phyloP scores from a whole-genome alignment of 2,797 vertebrate species.

The Pipistrellus nathusii region DNA sequence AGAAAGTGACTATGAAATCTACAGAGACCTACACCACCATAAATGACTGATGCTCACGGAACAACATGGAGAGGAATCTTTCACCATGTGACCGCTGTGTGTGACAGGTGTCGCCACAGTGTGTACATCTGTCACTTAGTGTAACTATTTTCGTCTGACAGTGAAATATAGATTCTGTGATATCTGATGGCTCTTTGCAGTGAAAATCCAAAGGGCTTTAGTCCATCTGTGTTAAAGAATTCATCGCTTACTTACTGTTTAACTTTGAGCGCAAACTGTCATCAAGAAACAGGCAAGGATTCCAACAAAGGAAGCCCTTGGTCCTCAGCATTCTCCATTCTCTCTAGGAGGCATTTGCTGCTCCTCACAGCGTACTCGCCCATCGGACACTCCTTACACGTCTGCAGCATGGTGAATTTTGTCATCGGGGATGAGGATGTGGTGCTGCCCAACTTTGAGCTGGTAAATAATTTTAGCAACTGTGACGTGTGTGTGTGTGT shows the following conservation, averaged over 20 bases:
- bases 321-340: neutral
- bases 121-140: neutral
- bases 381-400: slow-evolving; percentile 90
- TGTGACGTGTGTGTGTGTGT: neutral
- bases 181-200: neutral
- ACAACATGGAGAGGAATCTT: neutral
- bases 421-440: slow-evolving; percentile 93
- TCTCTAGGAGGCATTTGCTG: slow-evolving; percentile 91
- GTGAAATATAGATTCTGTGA: neutral
- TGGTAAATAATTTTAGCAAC: slow-evolving; percentile 86
- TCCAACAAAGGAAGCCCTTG: fast-evolving
- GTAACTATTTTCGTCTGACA: neutral
- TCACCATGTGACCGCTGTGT: fast-evolving
- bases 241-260: neutral
- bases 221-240: neutral
- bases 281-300: neutral
- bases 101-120: neutral
- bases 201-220: neutral
- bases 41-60: neutral
- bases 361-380: slow-evolving; percentile 87
- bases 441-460: slow-evolving; percentile 90
- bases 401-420: slow-evolving; percentile 92
- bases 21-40: neutral
- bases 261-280: neutral
- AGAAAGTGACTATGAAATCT: neutral